Evolutionary conservation across 2,888 invertebrate genomes (phyloP), one percentile per base, ranked within the genome.

Genomic region (Drepana falcataria): DNA sequence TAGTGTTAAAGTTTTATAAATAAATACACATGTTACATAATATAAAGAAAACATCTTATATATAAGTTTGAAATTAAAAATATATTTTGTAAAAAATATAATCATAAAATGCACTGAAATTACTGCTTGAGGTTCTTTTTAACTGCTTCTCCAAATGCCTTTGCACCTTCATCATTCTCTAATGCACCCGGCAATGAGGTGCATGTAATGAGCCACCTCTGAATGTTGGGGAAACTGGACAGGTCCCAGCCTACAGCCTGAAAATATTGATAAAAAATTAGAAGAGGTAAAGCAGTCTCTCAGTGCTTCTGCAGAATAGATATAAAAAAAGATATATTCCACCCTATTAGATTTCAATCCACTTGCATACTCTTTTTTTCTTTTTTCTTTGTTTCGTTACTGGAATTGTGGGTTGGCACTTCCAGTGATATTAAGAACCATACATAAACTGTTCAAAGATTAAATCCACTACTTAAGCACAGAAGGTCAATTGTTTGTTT

Each of bases 1-100:
- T 94, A 82, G 94, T 99, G 68, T 88, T 98, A 66, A 95, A 95
- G 69, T 88, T 88, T 81, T 85, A 67, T 78, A 85, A 61, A 65
- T 77, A 68, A 60, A 57, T 52, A 59, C 60, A 52, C 21, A 59
- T 60, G 56, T 57, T 44, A 44, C 44, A 9, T 44, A 44, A 54
- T 53, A 21, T 21, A 49, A 35, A 55, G 60, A 61, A 66, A 66
- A 68, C 52, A 59, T 48, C 61, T 61, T 56, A 65, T 58, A 60
- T 33, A 40, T 33, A 41, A 34, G 33, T 40, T 35, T 7, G 52
- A 57, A 55, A 59, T 56, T 44, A 55, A 57, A 61, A 60, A 58
- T 59, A 59, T 63, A 53, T 53, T 58, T 56, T 61, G 59, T 68
- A 69, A 61, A 52, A 58, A 63, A 60, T 61, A 66, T 64, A 66